A percentile compares a stretch with the other conserved stretches of the same genome.
Evolutionary conservation across 2,888 invertebrate genomes (phyloP).

Genomic region (Agrilus biguttatus): DNA sequence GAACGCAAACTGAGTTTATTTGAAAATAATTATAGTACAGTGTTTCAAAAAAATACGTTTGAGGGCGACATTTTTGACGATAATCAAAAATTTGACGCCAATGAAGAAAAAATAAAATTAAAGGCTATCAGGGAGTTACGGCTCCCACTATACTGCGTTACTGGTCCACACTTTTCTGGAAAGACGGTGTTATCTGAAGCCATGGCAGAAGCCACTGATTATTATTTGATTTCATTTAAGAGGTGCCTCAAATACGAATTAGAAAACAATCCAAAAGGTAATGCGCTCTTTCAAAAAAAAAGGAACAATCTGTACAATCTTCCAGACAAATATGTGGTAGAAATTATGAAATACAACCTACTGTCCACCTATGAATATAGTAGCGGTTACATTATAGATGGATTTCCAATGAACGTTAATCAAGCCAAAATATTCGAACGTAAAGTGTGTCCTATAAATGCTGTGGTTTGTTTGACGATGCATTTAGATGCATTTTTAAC

Average conservation of each 20-base stretch:
- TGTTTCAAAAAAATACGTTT: too few species aligned
- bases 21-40: too few species aligned
- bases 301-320: slow-evolving; percentile 7
- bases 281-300: slow-evolving; percentile 9
- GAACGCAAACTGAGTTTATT: too few species aligned
- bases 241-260: slow-evolving; percentile 11
- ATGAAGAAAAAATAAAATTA: slow-evolving; percentile 1
- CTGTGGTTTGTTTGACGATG: slow-evolving; percentile 12
- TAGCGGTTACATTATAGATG: slow-evolving; percentile 16
- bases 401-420: slow-evolving; percentile 14
- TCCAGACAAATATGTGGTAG: slow-evolving; percentile 11
- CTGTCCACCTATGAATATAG: slow-evolving; percentile 6
- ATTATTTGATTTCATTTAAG: slow-evolving; percentile 10
- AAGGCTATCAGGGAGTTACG: slow-evolving; percentile 11
- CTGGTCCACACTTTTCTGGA: slow-evolving; percentile 13
- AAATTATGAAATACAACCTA: slow-evolving; percentile 11
- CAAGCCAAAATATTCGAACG: slow-evolving; percentile 16
- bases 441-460: slow-evolving; percentile 14
- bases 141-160: slow-evolving; percentile 15
- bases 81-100: too few species aligned
- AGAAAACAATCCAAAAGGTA: slow-evolving; percentile 8
- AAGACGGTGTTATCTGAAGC: slow-evolving; percentile 12
- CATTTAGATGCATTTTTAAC: slow-evolving; percentile 9
- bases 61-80: too few species aligned
- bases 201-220: slow-evolving; percentile 12